Conservation (phyloP, 1,140 invertebrate species). For the Oncopodura yosiiana region DNA sequence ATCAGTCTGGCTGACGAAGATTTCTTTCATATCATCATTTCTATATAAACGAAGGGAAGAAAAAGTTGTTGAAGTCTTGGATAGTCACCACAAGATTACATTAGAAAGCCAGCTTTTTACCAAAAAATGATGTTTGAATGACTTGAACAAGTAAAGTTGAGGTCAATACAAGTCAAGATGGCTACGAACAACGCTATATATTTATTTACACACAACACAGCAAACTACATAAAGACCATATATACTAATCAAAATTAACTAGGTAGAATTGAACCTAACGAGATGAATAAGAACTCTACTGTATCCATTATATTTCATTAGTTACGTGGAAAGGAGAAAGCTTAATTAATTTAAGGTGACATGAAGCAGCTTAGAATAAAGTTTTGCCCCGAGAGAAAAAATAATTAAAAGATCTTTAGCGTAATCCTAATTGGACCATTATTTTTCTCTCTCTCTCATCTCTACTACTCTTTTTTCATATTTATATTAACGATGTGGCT, state of each 20-base stretch:
- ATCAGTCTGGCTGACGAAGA: no score
- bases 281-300: neutral
- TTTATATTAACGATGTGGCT: slow-evolving; percentile 11
- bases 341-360: neutral
- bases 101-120: no score
- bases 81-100: no score
- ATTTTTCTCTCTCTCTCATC: slow-evolving; percentile 18
- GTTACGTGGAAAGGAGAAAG: neutral
- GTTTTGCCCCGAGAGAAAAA: slow-evolving; percentile 11
- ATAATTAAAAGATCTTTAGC: slow-evolving; percentile 15
- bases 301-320: neutral
- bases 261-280: neutral
- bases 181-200: no score
- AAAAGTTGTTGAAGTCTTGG: no score
- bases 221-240: no score
- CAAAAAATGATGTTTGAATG: no score
- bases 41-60: no score
- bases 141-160: no score
- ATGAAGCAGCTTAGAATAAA: neutral
- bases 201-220: no score
- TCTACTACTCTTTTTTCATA: slow-evolving; percentile 8
- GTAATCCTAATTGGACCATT: slow-evolving; percentile 18
- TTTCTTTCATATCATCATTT: no score
- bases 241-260: neutral
- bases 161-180: no score